Conservation (phyloP, 2,888 invertebrate genomes). For the Agrotis ipsilon region DNA sequence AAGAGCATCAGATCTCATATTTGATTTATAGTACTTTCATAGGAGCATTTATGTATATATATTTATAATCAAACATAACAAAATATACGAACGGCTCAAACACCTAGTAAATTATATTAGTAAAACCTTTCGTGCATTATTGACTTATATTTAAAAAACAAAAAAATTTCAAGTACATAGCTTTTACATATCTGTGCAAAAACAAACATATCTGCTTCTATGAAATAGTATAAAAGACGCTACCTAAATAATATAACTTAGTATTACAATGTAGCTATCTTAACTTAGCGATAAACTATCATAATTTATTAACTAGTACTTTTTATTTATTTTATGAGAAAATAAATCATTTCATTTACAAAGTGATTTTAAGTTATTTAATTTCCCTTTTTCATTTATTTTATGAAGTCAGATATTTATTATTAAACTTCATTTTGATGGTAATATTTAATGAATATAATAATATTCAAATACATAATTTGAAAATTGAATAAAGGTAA, state of each 20-base stretch:
- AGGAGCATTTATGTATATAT: conserved; percentile 82
- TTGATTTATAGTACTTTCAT: conserved; percentile 76
- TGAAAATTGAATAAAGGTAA: conserved; percentile 24
- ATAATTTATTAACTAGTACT: conserved; percentile 70
- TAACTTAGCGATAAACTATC: conserved; percentile 65
- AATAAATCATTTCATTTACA: conserved; percentile 77
- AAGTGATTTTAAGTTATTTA: conserved; percentile 73
- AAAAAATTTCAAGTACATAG: conserved; percentile 44
- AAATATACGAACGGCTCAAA: conserved; percentile 30
- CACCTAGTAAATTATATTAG: conserved; percentile 21
- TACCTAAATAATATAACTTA: conserved; percentile 67
- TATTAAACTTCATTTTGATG: conserved; percentile 1
- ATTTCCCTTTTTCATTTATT: conserved; percentile 59
- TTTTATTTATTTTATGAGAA: conserved; percentile 75
- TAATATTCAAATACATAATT: conserved; percentile 33
- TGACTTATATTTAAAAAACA: conserved; percentile 19
- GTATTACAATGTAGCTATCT: conserved; percentile 68
- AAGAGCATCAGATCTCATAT: conserved; percentile 75
- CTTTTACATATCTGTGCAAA: conserved; percentile 78
- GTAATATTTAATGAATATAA: conserved; percentile 15
- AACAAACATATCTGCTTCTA: conserved; percentile 88
- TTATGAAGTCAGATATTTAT: conserved; percentile 15
- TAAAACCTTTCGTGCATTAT: neutral
- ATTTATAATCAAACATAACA: conserved; percentile 9
- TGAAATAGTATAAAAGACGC: conserved; percentile 76